Evolutionary conservation across 2,113 vertebrate genomes (phyloP), one percentile per base, ranked within the genome.

Genomic region (Lethenteron camtschaticum): DNA sequence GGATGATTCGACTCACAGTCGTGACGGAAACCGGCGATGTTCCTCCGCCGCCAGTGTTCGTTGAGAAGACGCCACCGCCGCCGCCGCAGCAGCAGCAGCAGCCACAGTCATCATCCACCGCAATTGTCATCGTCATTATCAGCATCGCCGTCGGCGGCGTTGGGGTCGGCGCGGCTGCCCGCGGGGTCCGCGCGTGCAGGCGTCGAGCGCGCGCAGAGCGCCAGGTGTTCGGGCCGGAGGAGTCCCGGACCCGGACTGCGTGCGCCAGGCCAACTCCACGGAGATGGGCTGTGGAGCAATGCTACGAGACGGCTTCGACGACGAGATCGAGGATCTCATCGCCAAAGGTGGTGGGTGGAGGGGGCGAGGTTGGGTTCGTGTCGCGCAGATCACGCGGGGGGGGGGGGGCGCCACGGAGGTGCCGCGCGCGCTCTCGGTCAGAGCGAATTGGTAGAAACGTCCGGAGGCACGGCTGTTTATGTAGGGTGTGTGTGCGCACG

Each of bases 241-340:
- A 7, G 80, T 81, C 55, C 81, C 85, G 81, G 87, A 88, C 76
- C 84, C 83, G 59, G 85, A 86, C 71, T 88, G 87, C 81, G 84
- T 79, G 75, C 85, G 86, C 57, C 84, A 85, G 80, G 87, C 86
- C 72, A 89, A 89, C 79, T 88, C 87, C 75, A 88, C 86, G 68
- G 78, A 86, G 57, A 85, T 85, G 70, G 87, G 57, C 82, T 89
- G 3, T 88, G 87, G 87, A 84, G 86, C 75, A 85, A 81, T 88
- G 87, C 73, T 84, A 83, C 85, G 87, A 69, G 81, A 83, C 20
- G 87, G 86, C 41, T 89, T 85, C 78, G 87, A 89, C 79, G 80
- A 84, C 76, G 86, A 89, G 77, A 87, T 82, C 70, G 86, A 89
- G 75, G 85, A 87, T 77, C 84, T 88, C 18, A 87, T 88, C 73